Evolutionary conservation across 2,797 vertebrate genomes (phyloP), one percentile per base, ranked within the genome.

Genomic region (Cyprinella venusta): DNA sequence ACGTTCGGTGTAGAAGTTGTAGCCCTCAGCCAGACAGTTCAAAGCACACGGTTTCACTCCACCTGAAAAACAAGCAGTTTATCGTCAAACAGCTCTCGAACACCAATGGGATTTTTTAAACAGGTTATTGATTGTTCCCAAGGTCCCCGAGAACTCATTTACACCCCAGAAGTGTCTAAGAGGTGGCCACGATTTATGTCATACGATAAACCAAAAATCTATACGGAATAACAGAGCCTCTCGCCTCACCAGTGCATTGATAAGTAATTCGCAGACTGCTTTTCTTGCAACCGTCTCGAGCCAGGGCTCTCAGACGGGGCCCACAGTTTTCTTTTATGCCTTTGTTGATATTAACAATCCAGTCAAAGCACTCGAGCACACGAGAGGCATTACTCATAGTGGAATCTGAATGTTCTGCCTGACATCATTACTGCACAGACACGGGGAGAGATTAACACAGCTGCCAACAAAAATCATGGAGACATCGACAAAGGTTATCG

Each of bases 1-100:
- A 87, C 98, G 96, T 93, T 99, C 98, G 2, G 98, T 99, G 93
- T 99, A 99, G 95, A 99, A 99, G 94, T 99, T 99, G 76, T 99
- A 99, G 83, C 98, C 98, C 92, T 99, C 98, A 36, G 98, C 98
- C 94, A 99, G 91, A 93, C 98, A 99, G 95, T 99, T 98, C 84
- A 99, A 92, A 5, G 98, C 97, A 88, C 98, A 99, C n/a, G 96
- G 96, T 91, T 99, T 99, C 86, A 99, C 98, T 33, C 98, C 97
- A 94, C 97, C 98, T 98, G 91, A 87, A 85, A 94, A 81, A 90
- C 26, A 64, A 13, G 61, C 38, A 4, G 19, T 52, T 81, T 69
- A 69, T 69, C 5, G 56, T 90, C 86, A 89, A 36, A 16, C 36
- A n/a, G 30, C 33, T 52, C 40, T 67, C 4, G 1, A 70, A 81